Conservation (phyloP, 2,113 vertebrate species). For the rat (Rattus norvegicus) region GRCr8 NC_086031.1:9608001-9608500, state of each 20-base stretch:
- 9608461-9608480: conserved; percentile 47
- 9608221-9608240: not conserved
- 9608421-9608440: conserved; percentile 41
- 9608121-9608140: too few species aligned
- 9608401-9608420: not conserved
- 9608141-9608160: too few species aligned
- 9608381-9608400: conserved; percentile 52
- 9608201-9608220: too few species aligned
- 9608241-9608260: conserved; percentile 73
- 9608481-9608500: not conserved
- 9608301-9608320: not conserved
- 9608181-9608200: too few species aligned
- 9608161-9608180: too few species aligned
- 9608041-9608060: too few species aligned
- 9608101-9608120: too few species aligned
- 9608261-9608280: conserved; percentile 15
- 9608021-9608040: too few species aligned
- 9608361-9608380: conserved; percentile 56
- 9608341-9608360: conserved; percentile 75
- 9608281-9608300: conserved; percentile 56
- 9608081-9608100: too few species aligned
- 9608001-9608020: too few species aligned
- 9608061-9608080: too few species aligned
- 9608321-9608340: conserved; percentile 70
- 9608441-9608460: conserved; percentile 40